Base-by-base conservation (phyloP, 2,797 vertebrate genomes). In the Mormyrops boulengeri region DNA sequence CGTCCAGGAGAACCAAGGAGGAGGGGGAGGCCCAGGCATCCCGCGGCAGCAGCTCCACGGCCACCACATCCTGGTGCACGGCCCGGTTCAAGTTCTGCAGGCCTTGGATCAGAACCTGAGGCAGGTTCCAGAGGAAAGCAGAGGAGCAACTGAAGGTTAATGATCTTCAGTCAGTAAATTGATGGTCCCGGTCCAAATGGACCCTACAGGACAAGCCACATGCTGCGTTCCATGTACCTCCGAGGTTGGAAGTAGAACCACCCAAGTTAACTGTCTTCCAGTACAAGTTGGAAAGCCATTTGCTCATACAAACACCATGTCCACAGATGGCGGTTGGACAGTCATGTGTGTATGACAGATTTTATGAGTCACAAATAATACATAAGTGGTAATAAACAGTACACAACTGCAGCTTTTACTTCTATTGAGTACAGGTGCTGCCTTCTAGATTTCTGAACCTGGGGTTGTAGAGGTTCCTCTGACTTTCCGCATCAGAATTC, bases 11-110 rank as follows among this genome's bases (percentile, higher is more conserved):
- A 86, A 99, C 96, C 41, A 99, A 95, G 2, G 98, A 97, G 1
- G 98, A 99, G 0, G 97, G 98, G 1, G 97, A 96, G 86, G 96
- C 96, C 99, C 98, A 99, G 69, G 96, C 94, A 90, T 95, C 93
- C 90, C 92, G 96, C 0, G 97, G 93, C 89, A 99, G 91, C 85
- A 99, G 92, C 91, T 99, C 97, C 91, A 99, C 96, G 0, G 97
- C 98, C 49, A 99, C 98, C 89, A 98, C 93, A 89, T 99, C 99
- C 93, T 99, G 98, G 92, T 99, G 95, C 89, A 99, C 94, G 0
- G 98, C 97, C 94, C 98, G 95, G 92, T 99, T 99, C 92, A 99
- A 94, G 93, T 98, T 96, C 92, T 97, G 96, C 85, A 99, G 95
- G 90, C 99, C 99, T 92, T 99, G 98, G 89, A 99, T 91, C 86